These are phyloP conservation scores for Chironex yamaguchii DNA, from an alignment of 30 jellyfish, hydroid and myxozoan genomes.

Conservation along the genomic window DNA sequence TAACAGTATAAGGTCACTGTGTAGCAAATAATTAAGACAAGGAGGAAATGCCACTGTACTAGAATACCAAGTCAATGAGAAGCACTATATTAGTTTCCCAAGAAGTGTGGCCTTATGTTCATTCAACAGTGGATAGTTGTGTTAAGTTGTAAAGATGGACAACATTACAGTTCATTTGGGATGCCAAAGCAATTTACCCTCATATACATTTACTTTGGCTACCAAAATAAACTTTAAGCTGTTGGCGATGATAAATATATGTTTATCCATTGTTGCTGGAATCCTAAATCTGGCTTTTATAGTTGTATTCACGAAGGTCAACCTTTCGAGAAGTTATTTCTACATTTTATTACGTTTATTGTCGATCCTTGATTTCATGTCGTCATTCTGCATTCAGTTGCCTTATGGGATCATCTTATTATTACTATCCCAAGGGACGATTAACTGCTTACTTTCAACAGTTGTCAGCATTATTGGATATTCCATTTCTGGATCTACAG, in stretches of 20 bases:
- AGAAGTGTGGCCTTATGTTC: too few relatives aligned
- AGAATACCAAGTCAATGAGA: too few relatives aligned
- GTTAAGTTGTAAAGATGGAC: too few relatives aligned
- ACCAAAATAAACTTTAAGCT: not conserved
- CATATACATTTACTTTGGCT: not conserved
- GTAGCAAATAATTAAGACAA: too few relatives aligned
- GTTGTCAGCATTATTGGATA: not conserved
- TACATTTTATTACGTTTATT: not conserved
- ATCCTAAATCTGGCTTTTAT: not conserved
- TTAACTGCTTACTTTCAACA: not conserved
- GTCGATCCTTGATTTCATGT: not conserved
- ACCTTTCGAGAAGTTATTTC: too few relatives aligned
- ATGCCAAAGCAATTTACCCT: not conserved
- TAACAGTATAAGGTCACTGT: too few relatives aligned
- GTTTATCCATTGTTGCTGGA: not conserved
- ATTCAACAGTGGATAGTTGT: too few relatives aligned
- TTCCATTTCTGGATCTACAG: not conserved
- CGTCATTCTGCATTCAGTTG: not conserved
- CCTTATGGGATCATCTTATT: not conserved
- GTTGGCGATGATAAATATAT: too few relatives aligned
- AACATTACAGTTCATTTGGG: too few relatives aligned
- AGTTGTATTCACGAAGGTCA: not conserved
- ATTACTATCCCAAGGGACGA: not conserved
- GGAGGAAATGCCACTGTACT: too few relatives aligned
- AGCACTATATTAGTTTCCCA: too few relatives aligned